Evolutionary conservation across 1,140 invertebrate genomes (phyloP).

Genomic region (Popillia japonica): DNA sequence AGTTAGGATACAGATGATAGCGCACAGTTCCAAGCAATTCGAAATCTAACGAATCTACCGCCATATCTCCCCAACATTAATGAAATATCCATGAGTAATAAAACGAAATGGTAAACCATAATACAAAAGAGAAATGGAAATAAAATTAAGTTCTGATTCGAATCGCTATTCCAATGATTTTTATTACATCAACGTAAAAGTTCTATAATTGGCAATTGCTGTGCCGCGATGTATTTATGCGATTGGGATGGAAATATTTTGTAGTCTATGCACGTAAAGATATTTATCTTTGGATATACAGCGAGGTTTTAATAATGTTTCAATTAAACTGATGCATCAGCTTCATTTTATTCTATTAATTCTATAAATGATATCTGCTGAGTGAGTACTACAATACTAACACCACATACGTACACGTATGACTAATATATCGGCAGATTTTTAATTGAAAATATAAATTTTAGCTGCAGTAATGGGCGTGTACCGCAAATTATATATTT

Average conservation of each 20-base stretch:
- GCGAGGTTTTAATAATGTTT: too few relatives aligned
- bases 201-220: neutral
- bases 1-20: neutral
- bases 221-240: neutral
- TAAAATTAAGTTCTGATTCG: neutral
- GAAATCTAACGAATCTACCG: neutral
- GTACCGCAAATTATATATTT: too few relatives aligned
- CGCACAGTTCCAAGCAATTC: slow-evolving; percentile 2
- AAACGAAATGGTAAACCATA: slow-evolving; percentile 2
- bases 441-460: too few relatives aligned
- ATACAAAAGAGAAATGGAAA: neutral
- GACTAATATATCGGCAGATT: too few relatives aligned
- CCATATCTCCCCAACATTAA: neutral
- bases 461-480: too few relatives aligned
- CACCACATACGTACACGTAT: too few relatives aligned
- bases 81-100: slow-evolving; percentile 15
- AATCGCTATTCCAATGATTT: neutral
- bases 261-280: too few relatives aligned
- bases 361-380: too few relatives aligned
- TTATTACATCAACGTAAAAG: neutral
- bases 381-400: too few relatives aligned
- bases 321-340: too few relatives aligned
- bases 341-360: too few relatives aligned
- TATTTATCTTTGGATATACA: too few relatives aligned
- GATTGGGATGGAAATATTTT: neutral